These are phyloP conservation scores for Wiebesia pumilae DNA, from an alignment of 1,140 invertebrate genomes.

Conservation along the genomic window DNA sequence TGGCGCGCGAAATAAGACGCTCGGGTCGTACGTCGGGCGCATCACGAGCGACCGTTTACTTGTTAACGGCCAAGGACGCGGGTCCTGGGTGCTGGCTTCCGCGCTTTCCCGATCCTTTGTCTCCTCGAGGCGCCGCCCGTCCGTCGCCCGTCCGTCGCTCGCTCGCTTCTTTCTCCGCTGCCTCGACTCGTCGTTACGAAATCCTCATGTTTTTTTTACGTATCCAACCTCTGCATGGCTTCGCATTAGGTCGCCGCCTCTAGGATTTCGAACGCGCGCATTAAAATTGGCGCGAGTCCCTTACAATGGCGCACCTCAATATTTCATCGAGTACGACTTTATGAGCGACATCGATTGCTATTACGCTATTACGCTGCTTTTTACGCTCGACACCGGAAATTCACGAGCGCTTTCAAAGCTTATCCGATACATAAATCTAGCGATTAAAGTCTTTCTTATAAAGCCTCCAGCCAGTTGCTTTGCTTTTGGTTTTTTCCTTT, in stretches of 20 bases:
- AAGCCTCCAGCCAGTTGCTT: neutral
- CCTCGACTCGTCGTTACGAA: neutral
- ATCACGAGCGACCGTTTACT: neutral
- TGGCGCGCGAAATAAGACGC: no score
- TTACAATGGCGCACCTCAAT: no score
- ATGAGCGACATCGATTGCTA: neutral
- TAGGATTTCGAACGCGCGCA: neutral
- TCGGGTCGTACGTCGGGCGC: neutral
- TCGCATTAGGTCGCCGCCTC: no score
- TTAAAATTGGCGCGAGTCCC: neutral
- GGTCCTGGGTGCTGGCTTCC: constrained; percentile 4
- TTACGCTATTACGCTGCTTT: no score
- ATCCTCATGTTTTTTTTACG: constrained; percentile 18
- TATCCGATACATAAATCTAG: neutral
- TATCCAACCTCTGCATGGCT: neutral
- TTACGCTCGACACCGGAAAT: neutral
- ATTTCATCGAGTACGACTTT: neutral
- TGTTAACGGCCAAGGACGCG: constrained; percentile 8
- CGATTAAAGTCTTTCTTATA: neutral
- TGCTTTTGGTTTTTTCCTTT: neutral
- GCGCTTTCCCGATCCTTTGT: constrained; percentile 18
- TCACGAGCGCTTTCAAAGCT: neutral
- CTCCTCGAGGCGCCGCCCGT: neutral
- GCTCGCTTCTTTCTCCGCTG: neutral
- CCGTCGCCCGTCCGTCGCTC: neutral